These are phyloP conservation scores for Ectropis grisescens DNA, from an alignment of 1,140 invertebrate genomes.

Conservation along the genomic window DNA sequence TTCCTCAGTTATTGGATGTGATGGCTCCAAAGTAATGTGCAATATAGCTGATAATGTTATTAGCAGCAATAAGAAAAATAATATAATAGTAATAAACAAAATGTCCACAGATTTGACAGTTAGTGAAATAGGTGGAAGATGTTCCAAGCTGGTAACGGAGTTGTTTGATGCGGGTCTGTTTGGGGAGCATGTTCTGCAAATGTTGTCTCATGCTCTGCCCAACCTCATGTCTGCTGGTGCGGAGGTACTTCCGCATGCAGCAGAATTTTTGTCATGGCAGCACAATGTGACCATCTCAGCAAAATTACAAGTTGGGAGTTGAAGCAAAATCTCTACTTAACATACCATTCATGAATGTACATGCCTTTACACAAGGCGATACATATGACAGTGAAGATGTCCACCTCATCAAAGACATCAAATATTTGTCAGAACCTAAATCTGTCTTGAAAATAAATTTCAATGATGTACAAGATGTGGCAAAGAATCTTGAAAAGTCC, in stretches of 20 bases:
- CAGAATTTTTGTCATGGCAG: conserved; percentile 75
- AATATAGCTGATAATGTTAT: conserved; percentile 73
- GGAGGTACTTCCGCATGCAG: conserved; percentile 74
- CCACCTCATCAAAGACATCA: conserved; percentile 66
- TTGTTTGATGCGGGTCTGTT: conserved; percentile 84
- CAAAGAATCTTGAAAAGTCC: conserved; percentile 46
- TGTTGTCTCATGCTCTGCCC: conserved; percentile 77
- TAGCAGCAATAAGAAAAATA: conserved; percentile 50
- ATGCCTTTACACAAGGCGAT: conserved; percentile 40
- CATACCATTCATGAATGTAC: conserved; percentile 41
- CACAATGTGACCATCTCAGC: conserved; percentile 61
- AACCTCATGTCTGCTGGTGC: conserved; percentile 66
- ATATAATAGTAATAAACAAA: conserved; percentile 37
- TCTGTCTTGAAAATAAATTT: conserved; percentile 76
- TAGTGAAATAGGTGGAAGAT: conserved; percentile 71
- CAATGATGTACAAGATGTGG: conserved; percentile 70
- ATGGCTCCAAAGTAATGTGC: conserved; percentile 75
- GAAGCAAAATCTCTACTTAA: conserved; percentile 48
- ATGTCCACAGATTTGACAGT: conserved; percentile 54
- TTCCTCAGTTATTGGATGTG: conserved; percentile 74
- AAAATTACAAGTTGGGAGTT: conserved; percentile 50
- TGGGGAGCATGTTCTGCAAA: conserved; percentile 79
- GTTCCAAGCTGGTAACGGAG: conserved; percentile 80
- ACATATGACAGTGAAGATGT: conserved; percentile 81
- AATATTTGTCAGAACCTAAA: conserved; percentile 72